phyloP scores from a whole-genome alignment of 1,140 invertebrate species.

The Drosophila leontia region DNA sequence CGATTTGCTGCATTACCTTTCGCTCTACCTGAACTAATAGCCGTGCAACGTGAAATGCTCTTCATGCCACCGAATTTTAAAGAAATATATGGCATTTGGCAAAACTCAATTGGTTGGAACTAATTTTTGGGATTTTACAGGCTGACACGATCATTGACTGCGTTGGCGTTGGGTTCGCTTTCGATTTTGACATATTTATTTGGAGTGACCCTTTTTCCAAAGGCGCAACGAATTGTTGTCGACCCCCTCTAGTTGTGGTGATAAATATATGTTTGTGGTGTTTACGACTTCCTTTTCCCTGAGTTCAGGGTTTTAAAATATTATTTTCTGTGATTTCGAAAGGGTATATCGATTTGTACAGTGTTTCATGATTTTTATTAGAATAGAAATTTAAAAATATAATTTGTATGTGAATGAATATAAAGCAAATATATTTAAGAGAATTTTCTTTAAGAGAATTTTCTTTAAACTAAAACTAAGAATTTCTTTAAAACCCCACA shows the following conservation, averaged over 20 bases:
- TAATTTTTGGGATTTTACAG: conserved; percentile 53
- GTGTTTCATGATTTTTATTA: neutral
- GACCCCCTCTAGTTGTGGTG: conserved; percentile 12
- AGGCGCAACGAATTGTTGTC: conserved; percentile 66
- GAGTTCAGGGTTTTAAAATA: neutral
- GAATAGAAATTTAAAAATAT: neutral
- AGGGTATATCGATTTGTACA: neutral
- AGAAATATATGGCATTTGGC: conserved; percentile 41
- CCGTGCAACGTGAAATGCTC: conserved; percentile 21
- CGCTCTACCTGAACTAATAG: conserved; percentile 42
- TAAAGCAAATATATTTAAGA: neutral
- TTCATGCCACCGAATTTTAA: conserved; percentile 13
- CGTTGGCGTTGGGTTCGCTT: conserved; percentile 57
- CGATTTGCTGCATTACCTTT: neutral
- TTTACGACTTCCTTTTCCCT: conserved; percentile 51
- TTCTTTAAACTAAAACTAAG: no score
- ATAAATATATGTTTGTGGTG: conserved; percentile 45
- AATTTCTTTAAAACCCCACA: no score
- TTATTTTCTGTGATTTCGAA: neutral
- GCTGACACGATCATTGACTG: conserved; percentile 20
- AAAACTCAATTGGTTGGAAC: conserved; percentile 71
- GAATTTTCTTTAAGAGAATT: neutral
- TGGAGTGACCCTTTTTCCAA: conserved; percentile 62
- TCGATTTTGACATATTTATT: conserved; percentile 79
- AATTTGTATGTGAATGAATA: neutral